Evolutionary conservation across 2,113 vertebrate species (phyloP), one percentile per base, ranked within the genome.

Genomic region (Lontra canadensis): DNA sequence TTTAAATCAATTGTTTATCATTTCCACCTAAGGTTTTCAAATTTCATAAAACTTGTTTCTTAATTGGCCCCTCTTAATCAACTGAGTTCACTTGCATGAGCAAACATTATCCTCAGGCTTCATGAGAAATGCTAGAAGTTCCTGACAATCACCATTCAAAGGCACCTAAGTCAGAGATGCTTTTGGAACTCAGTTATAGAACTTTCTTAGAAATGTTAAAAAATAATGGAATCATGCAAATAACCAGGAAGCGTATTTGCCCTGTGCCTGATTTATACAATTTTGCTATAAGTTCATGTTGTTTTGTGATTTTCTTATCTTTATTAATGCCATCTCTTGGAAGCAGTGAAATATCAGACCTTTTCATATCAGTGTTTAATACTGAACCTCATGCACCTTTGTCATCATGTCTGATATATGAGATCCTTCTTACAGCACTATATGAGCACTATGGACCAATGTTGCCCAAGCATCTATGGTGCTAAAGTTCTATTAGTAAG

Each of bases 11-110:
- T 95, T 95, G 91, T 90, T 79, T 88, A 80, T 88, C 29, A 8
- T 55, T 95, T 81, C 59, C 26, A 78, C 67, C 96, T 73, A 67
- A 87, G 13, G 74, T 61, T 96, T 96, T 91, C 49, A 59, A 89
- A 94, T 98, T 98, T 96, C 97, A 97, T 97, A 97, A 97, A 98
- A 71, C 8, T 10, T 55, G 6, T 88, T 97, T 96, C 92, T 95
- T 98, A 95, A 98, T 98, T 96, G 97, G 81, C 52, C 86, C 1
- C 10, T 78, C 42, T 96, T 97, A 97, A 76, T 92, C 81, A 95
- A 95, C n/a, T 85, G 55, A 91, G 6, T 47, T 96, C 23, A 88
- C 61, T 89, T 83, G 26, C 61, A 84, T 94, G 92, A 55, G 47
- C 34, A 97, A 63, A 81, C 36, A 74, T 49, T 96, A 94, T 95